Conservation (phyloP, 2,797 vertebrate species). For the Australoheros facetus region DNA sequence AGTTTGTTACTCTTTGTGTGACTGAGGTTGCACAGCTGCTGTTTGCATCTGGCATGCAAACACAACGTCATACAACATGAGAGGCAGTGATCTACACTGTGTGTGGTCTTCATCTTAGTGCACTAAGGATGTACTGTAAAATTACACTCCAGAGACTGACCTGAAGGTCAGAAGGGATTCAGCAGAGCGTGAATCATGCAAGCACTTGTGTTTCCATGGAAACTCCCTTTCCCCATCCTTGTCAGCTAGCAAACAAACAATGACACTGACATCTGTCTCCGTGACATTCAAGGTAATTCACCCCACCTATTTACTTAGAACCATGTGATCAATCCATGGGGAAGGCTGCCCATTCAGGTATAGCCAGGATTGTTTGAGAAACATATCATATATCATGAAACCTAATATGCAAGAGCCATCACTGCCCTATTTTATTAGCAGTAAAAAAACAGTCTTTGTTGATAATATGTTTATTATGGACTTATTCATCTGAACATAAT, state of each 20-base stretch:
- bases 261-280: conserved; percentile 15
- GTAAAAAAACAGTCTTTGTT: not conserved
- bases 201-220: conserved; percentile 54
- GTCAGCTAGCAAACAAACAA: conserved; percentile 12
- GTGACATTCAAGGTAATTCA: conserved; percentile 26
- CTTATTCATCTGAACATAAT: not conserved
- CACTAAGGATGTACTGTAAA: not conserved
- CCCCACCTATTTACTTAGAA: conserved; percentile 14
- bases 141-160: not conserved
- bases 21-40: not conserved
- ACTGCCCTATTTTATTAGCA: not conserved
- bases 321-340: conserved; percentile 15
- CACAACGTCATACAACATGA: not conserved
- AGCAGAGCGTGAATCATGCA: conserved; percentile 17
- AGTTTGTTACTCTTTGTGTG: not conserved
- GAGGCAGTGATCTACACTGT: not conserved
- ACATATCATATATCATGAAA: conserved; percentile 39
- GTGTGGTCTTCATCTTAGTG: not conserved
- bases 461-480: conserved; percentile 11
- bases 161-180: conserved; percentile 4
- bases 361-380: conserved; percentile 21
- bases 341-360: conserved; percentile 17
- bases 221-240: conserved; percentile 32
- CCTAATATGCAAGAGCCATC: not conserved
- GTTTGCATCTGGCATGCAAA: not conserved